Conservation (phyloP, 2,888 invertebrate species). For the Cacoxenus indagator region DNA sequence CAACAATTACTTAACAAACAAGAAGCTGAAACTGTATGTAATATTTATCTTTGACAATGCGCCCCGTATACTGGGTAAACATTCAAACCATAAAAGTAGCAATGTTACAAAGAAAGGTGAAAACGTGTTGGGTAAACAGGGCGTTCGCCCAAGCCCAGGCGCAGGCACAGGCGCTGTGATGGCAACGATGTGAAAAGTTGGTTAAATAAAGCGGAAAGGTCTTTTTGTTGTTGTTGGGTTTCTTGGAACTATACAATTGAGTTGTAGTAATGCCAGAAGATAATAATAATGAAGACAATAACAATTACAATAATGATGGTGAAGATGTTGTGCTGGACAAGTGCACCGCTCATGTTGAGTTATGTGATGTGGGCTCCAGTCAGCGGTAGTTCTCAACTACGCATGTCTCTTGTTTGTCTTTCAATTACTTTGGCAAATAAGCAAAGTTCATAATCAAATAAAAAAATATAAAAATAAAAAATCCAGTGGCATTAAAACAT, state of each 20-base stretch:
- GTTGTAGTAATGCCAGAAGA: conserved; percentile 10
- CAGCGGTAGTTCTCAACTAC: conserved; percentile 42
- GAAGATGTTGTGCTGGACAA: conserved; percentile 4
- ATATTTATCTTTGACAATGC: conserved; percentile 19
- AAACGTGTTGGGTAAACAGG: conserved; percentile 15
- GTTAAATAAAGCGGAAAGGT: conserved; percentile 45
- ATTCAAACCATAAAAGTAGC: conserved; percentile 18
- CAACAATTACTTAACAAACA: conserved; percentile 44
- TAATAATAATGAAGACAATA: neutral
- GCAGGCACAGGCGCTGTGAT: neutral
- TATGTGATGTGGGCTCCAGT: conserved; percentile 29
- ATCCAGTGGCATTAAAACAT: conserved; percentile 38
- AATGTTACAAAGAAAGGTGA: conserved; percentile 22
- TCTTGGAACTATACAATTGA: conserved; percentile 35
- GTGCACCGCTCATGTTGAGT: conserved; percentile 44
- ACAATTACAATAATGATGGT: neutral
- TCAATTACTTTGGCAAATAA: conserved; percentile 55
- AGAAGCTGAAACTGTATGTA: conserved; percentile 48
- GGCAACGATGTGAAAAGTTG: neutral
- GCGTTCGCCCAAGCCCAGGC: neutral
- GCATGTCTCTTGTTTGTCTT: conserved; percentile 52
- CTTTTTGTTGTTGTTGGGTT: conserved; percentile 29
- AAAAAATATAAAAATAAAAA: neutral
- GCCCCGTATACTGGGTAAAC: conserved; percentile 9
- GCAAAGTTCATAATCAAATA: neutral